A percentile compares a stretch with the other conserved stretches of the same genome.
These are phyloP conservation scores for Apogon talboti DNA, from an alignment of 2,797 vertebrate species.

Conservation along the genomic window DNA sequence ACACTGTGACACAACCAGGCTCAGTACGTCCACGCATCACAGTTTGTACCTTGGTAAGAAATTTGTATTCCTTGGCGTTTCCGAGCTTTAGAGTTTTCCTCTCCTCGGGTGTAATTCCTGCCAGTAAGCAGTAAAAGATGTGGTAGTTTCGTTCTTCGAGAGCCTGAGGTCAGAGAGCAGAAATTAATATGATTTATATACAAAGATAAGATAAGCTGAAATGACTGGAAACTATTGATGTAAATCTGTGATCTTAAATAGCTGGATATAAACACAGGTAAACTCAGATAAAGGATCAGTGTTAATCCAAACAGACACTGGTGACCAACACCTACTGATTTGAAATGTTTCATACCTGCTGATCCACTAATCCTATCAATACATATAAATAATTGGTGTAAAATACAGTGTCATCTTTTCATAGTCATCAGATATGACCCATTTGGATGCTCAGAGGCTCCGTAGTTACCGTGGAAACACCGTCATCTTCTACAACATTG, in stretches of 20 bases:
- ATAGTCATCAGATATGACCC: too few relatives aligned
- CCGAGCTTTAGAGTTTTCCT: conserved; percentile 86
- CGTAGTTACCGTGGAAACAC: too few relatives aligned
- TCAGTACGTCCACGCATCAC: not conserved
- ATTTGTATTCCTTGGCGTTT: conserved; percentile 87
- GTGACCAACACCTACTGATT: too few relatives aligned
- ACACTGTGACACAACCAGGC: not conserved
- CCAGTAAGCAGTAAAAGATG: conserved; percentile 94
- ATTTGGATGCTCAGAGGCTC: too few relatives aligned
- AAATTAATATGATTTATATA: not conserved
- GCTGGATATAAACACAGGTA: not conserved
- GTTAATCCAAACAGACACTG: too few relatives aligned
- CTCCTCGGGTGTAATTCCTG: conserved; percentile 88
- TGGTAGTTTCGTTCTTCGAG: conserved; percentile 93
- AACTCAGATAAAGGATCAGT: not conserved
- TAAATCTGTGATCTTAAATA: not conserved
- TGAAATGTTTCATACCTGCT: too few relatives aligned
- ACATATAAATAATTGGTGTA: too few relatives aligned
- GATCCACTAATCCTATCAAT: too few relatives aligned
- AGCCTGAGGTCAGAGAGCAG: conserved; percentile 77
- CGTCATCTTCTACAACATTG: too few relatives aligned
- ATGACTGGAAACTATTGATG: not conserved
- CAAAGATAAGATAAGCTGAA: not conserved
- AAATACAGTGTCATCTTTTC: too few relatives aligned
- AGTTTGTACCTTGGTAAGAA: conserved; percentile 87